phyloP scores from a whole-genome alignment of 2,888 invertebrate species.

The Leucophenga montana region DNA sequence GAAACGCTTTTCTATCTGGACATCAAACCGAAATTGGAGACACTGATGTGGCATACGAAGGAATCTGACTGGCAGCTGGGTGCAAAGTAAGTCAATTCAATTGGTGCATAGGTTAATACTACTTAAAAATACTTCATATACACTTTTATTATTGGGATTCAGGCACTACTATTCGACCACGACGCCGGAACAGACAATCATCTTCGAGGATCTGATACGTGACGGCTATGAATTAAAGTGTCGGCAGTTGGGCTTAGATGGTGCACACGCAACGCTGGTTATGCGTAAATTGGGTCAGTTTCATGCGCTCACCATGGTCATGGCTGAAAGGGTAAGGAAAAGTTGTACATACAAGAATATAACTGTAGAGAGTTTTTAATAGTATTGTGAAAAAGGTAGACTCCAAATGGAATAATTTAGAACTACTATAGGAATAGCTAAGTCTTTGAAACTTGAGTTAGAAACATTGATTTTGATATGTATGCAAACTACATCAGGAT shows the following conservation, averaged over 20 bases:
- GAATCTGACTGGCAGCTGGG: slow-evolving; percentile 62
- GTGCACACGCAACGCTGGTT: slow-evolving; percentile 73
- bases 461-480: too few relatives aligned
- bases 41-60: slow-evolving; percentile 69
- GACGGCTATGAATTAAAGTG: slow-evolving; percentile 75
- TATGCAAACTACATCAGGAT: too few relatives aligned
- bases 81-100: slow-evolving; percentile 59
- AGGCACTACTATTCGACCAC: slow-evolving; percentile 67
- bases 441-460: too few relatives aligned
- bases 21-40: slow-evolving; percentile 72
- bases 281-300: slow-evolving; percentile 75
- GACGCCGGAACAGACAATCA: slow-evolving; percentile 67
- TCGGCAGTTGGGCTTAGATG: slow-evolving; percentile 75
- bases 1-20: slow-evolving; percentile 73
- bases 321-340: slow-evolving; percentile 73
- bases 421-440: too few relatives aligned
- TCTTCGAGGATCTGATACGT: slow-evolving; percentile 72
- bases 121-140: not conserved
- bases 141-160: not conserved
- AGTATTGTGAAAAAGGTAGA: too few relatives aligned
- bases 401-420: too few relatives aligned
- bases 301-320: slow-evolving; percentile 75
- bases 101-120: not conserved
- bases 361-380: too few relatives aligned
- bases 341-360: too few relatives aligned